Evolutionary conservation across 2,888 invertebrate genomes (phyloP).

Genomic region (Spatulosminthurus flaviceps): DNA sequence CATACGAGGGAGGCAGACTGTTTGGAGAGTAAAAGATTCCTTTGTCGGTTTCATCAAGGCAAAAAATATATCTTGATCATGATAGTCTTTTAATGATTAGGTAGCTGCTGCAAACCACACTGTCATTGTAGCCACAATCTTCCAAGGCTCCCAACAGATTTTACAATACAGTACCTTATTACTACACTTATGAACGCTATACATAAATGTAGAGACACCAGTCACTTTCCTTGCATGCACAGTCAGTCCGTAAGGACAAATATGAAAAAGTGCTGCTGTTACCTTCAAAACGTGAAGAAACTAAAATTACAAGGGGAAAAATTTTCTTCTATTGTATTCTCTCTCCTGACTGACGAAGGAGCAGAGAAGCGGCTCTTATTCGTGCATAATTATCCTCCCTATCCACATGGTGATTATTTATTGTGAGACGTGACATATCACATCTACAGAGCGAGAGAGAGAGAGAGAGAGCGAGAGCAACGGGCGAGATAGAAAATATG

Average conservation of each 20-base stretch:
- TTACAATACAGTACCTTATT: neutral
- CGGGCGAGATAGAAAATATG: neutral
- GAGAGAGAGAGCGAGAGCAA: neutral
- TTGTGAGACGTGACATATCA: constrained; percentile 23
- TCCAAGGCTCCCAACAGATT: neutral
- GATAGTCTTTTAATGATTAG: constrained; percentile 36
- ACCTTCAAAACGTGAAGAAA: neutral
- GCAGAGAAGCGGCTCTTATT: neutral
- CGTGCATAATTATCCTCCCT: constrained; percentile 30
- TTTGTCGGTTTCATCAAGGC: constrained; percentile 26
- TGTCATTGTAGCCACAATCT: constrained; percentile 20
- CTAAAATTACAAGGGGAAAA: neutral
- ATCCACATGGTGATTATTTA: constrained; percentile 21
- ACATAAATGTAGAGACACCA: too few species aligned
- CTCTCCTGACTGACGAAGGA: neutral
- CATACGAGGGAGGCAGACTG: too few species aligned
- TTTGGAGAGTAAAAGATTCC: neutral
- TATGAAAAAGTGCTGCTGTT: neutral
- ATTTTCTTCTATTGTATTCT: neutral
- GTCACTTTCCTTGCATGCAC: too few species aligned
- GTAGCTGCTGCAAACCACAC: constrained; percentile 21
- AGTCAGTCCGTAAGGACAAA: too few species aligned
- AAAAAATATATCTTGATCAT: constrained; percentile 22
- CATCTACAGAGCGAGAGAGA: neutral
- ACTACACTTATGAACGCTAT: too few species aligned